Conservation (phyloP, 2,797 vertebrate species). For the Sebastes kiyomatsui region DNA sequence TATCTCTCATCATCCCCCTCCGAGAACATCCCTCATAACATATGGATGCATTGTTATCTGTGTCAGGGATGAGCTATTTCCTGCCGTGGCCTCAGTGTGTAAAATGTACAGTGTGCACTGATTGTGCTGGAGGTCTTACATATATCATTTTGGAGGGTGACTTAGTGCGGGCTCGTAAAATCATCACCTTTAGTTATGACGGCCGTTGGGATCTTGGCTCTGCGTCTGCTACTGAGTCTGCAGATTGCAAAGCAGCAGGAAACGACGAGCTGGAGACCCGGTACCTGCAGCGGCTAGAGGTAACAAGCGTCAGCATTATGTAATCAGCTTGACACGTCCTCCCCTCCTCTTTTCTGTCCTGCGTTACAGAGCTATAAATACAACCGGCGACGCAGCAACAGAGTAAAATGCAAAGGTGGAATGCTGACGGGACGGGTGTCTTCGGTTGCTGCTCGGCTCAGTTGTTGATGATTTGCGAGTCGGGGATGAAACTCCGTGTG, state of each 20-base stretch:
- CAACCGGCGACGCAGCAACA: constrained; percentile 52
- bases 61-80: constrained; percentile 57
- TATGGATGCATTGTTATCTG: constrained; percentile 45
- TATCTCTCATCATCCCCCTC: constrained; percentile 21
- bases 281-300: constrained; percentile 47
- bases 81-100: constrained; percentile 15
- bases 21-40: constrained; percentile 30
- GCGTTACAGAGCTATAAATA: constrained; percentile 67
- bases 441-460: constrained; percentile 40
- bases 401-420: constrained; percentile 39
- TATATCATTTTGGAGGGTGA: neutral
- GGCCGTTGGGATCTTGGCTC: constrained; percentile 19
- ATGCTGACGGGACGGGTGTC: constrained; percentile 36
- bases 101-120: neutral
- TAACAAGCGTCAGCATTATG: constrained; percentile 64
- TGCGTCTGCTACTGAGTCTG: neutral
- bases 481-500: neutral
- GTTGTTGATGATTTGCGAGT: constrained; percentile 15
- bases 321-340: constrained; percentile 37
- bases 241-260: constrained; percentile 45
- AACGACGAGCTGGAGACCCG: constrained; percentile 25
- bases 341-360: constrained; percentile 7
- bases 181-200: constrained; percentile 52
- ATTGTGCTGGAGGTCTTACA: constrained; percentile 25
- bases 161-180: constrained; percentile 50